phyloP scores from a whole-genome alignment of 2,113 vertebrate genomes.

The Sinocyclocheilus maitianheensis region DNA sequence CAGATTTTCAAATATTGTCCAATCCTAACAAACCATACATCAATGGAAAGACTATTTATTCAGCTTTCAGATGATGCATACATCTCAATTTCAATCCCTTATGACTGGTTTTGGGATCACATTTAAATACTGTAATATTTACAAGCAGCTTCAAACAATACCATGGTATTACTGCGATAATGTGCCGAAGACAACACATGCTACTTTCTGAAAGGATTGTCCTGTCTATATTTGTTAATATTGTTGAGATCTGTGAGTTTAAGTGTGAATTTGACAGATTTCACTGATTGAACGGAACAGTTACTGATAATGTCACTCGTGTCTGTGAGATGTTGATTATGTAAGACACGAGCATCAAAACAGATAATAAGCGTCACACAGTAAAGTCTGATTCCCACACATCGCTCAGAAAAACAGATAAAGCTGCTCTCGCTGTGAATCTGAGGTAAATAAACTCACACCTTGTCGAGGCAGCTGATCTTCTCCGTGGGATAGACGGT shows the following conservation, averaged over 20 bases:
- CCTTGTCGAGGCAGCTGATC: conserved; percentile 95
- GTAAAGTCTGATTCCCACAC: background rate
- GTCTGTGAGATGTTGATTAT: background rate
- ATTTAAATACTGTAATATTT: background rate
- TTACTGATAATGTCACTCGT: background rate
- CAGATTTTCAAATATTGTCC: too few relatives aligned
- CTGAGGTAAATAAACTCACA: conserved; percentile 59
- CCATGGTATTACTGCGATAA: background rate
- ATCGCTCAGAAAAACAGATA: background rate
- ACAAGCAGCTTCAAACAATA: background rate
- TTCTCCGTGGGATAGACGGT: conserved; percentile 95
- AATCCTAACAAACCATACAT: too few relatives aligned
- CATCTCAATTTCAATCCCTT: too few relatives aligned
- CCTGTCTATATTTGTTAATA: background rate
- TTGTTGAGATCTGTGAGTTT: too few relatives aligned
- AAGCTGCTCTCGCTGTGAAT: background rate
- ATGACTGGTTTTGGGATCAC: too few relatives aligned
- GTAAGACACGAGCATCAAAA: background rate
- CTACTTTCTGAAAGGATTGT: background rate
- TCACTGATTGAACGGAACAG: too few relatives aligned
- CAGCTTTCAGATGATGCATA: too few relatives aligned
- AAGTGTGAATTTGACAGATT: too few relatives aligned
- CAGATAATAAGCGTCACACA: background rate
- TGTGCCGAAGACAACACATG: background rate
- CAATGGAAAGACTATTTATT: too few relatives aligned